phyloP scores from a whole-genome alignment of 2,113 vertebrate genomes.

The Epinephelus fuscoguttatus region DNA sequence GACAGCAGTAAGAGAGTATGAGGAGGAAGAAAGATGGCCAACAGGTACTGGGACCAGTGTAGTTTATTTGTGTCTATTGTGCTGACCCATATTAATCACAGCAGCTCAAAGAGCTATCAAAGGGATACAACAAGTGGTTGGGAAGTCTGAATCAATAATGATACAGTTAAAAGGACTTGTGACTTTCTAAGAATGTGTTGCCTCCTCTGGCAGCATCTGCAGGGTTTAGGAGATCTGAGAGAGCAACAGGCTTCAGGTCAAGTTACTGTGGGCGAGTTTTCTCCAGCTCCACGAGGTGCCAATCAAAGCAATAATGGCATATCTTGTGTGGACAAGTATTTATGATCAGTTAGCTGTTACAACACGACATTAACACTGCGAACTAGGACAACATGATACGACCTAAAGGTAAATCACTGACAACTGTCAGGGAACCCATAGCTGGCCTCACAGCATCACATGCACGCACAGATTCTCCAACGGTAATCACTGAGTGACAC shows the following conservation, averaged over 20 bases:
- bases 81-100: background rate
- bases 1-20: background rate
- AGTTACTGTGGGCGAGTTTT: background rate
- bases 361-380: constrained; percentile 18
- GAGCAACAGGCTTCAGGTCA: constrained; percentile 42
- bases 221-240: background rate
- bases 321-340: background rate
- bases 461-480: background rate
- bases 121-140: background rate
- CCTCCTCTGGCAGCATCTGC: background rate
- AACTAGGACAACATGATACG: background rate
- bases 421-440: background rate
- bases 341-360: background rate
- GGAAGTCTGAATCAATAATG: constrained; percentile 6
- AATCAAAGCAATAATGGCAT: background rate
- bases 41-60: background rate
- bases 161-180: background rate
- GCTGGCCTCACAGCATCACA: background rate
- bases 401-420: background rate
- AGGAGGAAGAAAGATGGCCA: background rate
- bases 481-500: background rate
- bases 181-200: background rate
- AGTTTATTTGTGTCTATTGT: background rate
- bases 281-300: background rate
- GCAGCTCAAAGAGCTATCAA: constrained; percentile 9